These are phyloP conservation scores for Anhinga rufa DNA, from an alignment of 2,113 vertebrate genomes.

Conservation along the genomic window DNA sequence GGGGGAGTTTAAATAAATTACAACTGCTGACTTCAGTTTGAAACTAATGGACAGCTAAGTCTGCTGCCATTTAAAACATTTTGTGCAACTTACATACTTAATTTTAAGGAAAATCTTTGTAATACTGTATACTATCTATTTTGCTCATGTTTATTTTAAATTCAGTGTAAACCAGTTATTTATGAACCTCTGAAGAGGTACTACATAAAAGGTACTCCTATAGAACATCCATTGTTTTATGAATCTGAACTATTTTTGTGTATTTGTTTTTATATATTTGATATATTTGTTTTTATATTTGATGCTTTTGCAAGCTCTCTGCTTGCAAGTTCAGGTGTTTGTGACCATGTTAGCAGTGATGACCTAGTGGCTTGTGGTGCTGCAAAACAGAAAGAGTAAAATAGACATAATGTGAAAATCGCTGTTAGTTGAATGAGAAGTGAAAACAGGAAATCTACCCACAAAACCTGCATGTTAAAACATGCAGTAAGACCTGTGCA, in stretches of 20 bases:
- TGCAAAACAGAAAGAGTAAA: neutral
- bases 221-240: neutral
- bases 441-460: neutral
- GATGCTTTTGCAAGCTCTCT: neutral
- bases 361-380: neutral
- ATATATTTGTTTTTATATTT: neutral
- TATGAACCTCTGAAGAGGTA: neutral
- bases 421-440: neutral
- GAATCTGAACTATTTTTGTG: neutral
- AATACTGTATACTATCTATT: neutral
- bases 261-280: neutral
- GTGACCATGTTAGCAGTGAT: neutral
- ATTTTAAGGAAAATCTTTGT: neutral
- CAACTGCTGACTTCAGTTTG: neutral
- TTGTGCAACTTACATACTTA: neutral
- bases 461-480: neutral
- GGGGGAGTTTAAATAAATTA: neutral
- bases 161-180: neutral
- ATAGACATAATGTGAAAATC: neutral
- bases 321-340: neutral
- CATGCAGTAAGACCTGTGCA: neutral
- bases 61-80: neutral
- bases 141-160: neutral
- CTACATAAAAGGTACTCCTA: neutral
- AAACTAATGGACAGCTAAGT: neutral